These are phyloP conservation scores for Phortica variegata DNA, from an alignment of 1,140 invertebrate species.

Conservation along the genomic window DNA sequence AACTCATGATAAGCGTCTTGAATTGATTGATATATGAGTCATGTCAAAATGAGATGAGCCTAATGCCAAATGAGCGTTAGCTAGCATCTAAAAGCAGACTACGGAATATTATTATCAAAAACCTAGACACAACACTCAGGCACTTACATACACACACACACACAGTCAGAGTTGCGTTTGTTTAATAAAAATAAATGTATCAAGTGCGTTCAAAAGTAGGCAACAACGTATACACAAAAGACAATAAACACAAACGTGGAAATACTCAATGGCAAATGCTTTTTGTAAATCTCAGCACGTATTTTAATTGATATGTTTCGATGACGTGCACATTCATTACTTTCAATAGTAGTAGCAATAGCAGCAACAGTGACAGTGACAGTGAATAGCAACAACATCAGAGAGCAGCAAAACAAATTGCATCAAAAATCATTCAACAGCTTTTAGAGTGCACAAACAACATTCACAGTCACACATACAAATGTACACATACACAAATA, in stretches of 20 bases:
- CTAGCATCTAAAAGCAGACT: too few species aligned
- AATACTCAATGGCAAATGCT: too few species aligned
- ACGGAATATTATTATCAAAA: too few species aligned
- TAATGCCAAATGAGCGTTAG: too few species aligned
- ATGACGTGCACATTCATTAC: too few species aligned
- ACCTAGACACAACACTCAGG: conserved; percentile 7
- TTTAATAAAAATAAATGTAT: not conserved
- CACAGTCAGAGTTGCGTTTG: not conserved
- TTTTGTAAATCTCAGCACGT: conserved; percentile 43
- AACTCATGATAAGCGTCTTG: conserved; percentile 15
- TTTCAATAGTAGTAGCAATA: conserved; percentile 24
- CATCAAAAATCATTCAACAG: conserved; percentile 31
- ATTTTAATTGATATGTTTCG: conserved; percentile 49
- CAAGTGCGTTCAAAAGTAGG: not conserved
- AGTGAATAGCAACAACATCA: conserved; percentile 3
- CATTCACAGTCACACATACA: conserved; percentile 13
- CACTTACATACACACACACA: not conserved
- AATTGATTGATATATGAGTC: conserved; percentile 33
- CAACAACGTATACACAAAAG: too few species aligned
- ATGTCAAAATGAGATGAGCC: too few species aligned
- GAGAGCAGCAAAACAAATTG: conserved; percentile 17
- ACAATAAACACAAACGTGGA: too few species aligned
- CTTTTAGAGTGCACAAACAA: conserved; percentile 40
- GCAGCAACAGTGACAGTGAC: too few species aligned
- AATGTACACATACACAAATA: conserved; percentile 11